phyloP scores from a whole-genome alignment of 2,797 vertebrate genomes.

The Zalophus californianus region DNA sequence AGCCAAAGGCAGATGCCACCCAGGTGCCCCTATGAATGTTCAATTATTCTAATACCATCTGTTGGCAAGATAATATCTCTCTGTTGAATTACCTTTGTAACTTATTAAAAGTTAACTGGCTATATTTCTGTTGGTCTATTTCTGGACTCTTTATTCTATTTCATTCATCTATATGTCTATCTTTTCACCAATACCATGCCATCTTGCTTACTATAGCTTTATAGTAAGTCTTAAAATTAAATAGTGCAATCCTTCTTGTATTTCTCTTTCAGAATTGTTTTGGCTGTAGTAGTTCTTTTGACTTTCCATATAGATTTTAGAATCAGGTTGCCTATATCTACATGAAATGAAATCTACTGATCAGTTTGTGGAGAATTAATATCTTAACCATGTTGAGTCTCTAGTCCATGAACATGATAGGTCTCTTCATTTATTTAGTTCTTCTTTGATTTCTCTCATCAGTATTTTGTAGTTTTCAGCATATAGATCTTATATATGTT shows the following conservation, averaged over 20 bases:
- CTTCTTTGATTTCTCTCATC: not conserved
- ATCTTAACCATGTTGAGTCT: not conserved
- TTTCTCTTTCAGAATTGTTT: not conserved
- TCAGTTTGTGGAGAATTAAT: not conserved
- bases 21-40: not conserved
- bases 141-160: not conserved
- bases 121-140: not conserved
- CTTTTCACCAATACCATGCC: not conserved
- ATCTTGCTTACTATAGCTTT: not conserved
- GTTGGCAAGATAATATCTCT: not conserved
- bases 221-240: not conserved
- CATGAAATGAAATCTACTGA: not conserved
- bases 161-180: not conserved
- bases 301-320: not conserved
- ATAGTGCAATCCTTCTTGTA: not conserved
- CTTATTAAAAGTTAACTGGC: not conserved
- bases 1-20: not conserved
- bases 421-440: not conserved
- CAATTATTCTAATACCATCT: slow-evolving; percentile 35
- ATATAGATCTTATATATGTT: not conserved
- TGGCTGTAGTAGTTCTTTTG: not conserved
- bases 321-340: not conserved
- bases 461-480: not conserved
- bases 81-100: not conserved
- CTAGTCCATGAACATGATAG: not conserved